Base-by-base conservation (phyloP, 2,113 vertebrate genomes). In the Phalacrocorax brasilianus region DNA sequence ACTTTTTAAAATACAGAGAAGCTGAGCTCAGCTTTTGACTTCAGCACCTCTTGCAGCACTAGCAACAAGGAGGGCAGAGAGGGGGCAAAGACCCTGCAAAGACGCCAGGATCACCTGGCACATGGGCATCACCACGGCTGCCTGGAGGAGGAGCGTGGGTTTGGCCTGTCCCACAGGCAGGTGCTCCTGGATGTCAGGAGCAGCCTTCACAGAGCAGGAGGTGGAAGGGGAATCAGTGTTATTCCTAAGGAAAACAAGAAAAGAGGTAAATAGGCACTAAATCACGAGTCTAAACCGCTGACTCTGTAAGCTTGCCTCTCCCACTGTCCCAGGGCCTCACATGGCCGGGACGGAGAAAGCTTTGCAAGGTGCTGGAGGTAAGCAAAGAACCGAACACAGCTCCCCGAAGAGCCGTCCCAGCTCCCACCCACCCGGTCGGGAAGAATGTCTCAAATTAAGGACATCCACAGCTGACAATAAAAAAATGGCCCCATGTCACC, bases 341-440 rank as follows among this genome's bases (percentile, higher is more conserved):
- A 1, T 0, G 20, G 11, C 52, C 10, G 26, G 11, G 14, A 22
- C 42, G 2, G 8, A 40, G 47, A 28, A 35, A 19, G 21, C 11
- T 81, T 38, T n/a, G 28, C 8, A 42, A 24, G 50, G 32, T 45
- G 62, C 45, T 21, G 10, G 30, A 45, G 27, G 3, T 3, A 24
- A 67, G 55, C 7, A 35, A 32, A 63, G 32, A 63, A 12, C 42
- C 20, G 42, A 71, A 5, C 14, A 33, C 6, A 38, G 45, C 32
- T 71, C 38, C 44, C 20, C 42, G 23, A 76, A 24, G 35, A 53
- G 20, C 62, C 22, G 8, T 14, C 23, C 52, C 62, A 50, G 22
- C 14, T 80, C 58, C 59, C 68, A 26, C 5, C 27, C n/a, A 75
- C 12, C 35, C 15, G 11, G 6, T 5, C 2, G 0, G 65, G 26